Percentiles rank a stretch among this genome's conserved stretches.
phyloP scores from a whole-genome alignment of 2,888 invertebrate genomes.

The Morpho helenor region DNA sequence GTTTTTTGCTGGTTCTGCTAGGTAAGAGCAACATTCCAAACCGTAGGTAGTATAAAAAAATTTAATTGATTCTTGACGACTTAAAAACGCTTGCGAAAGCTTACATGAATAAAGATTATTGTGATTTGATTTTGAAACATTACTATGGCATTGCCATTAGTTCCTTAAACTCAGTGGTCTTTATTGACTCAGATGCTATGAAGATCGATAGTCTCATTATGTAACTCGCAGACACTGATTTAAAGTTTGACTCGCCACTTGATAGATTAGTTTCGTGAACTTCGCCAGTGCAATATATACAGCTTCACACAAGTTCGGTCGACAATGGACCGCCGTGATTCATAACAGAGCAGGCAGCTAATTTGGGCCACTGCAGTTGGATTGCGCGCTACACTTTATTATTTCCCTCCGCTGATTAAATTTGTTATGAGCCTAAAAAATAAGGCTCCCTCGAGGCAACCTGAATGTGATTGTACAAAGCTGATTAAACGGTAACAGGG shows the following conservation, averaged over 20 bases:
- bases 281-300: background rate
- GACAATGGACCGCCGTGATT: constrained; percentile 10
- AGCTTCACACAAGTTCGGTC: constrained; percentile 7
- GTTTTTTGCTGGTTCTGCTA: too few species aligned
- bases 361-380: constrained; percentile 6
- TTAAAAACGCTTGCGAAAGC: too few species aligned
- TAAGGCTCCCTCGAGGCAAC: constrained; percentile 4
- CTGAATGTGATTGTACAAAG: constrained; percentile 10
- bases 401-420: constrained; percentile 11
- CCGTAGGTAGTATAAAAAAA: too few species aligned
- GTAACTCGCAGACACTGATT: constrained; percentile 4
- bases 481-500: constrained; percentile 11
- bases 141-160: too few species aligned
- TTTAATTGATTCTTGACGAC: too few species aligned
- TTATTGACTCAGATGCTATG: constrained; percentile 6
- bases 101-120: too few species aligned
- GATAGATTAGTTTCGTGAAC: constrained; percentile 15
- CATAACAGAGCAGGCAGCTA: constrained; percentile 9
- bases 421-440: constrained; percentile 14
- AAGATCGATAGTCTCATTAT: constrained; percentile 8
- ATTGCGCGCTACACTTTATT: constrained; percentile 10
- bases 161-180: background rate
- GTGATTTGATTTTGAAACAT: too few species aligned
- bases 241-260: constrained; percentile 8
- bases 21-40: too few species aligned